phyloP scores from a whole-genome alignment of 2,113 vertebrate genomes.

The Gallinago jamesoni region DNA sequence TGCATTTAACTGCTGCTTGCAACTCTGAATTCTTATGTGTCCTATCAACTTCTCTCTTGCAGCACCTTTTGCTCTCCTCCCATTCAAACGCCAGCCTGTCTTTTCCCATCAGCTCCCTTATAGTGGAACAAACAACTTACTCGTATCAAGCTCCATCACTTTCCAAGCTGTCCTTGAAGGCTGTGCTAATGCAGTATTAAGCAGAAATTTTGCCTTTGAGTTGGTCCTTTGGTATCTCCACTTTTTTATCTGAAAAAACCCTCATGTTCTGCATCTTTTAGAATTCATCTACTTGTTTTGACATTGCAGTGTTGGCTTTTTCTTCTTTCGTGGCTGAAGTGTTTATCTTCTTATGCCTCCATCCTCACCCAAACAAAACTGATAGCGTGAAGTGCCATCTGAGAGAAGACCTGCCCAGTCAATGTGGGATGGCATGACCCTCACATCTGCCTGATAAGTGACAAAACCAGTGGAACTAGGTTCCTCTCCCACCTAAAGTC shows the following conservation, averaged over 20 bases:
- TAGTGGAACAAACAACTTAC: background rate
- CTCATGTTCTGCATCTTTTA: background rate
- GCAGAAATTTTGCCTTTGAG: background rate
- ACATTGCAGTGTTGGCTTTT: background rate
- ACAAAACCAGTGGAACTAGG: background rate
- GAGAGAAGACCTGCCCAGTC: background rate
- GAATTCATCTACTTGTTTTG: background rate
- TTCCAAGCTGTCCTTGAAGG: background rate
- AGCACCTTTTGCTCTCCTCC: background rate
- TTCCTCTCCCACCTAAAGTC: background rate
- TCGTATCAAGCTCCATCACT: background rate
- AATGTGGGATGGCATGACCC: background rate
- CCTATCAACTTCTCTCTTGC: background rate
- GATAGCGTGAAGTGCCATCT: background rate
- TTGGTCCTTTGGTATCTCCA: background rate
- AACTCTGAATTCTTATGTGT: background rate
- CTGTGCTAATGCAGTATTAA: background rate
- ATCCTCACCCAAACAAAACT: background rate
- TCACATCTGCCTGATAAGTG: background rate
- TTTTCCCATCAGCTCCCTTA: background rate
- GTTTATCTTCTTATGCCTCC: background rate
- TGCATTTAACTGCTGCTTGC: background rate
- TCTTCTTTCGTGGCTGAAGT: background rate
- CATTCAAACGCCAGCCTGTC: background rate
- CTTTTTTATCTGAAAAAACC: background rate